These are phyloP conservation scores for Pipistrellus kuhlii DNA, from an alignment of 2,797 vertebrate genomes.

Conservation along the genomic window DNA sequence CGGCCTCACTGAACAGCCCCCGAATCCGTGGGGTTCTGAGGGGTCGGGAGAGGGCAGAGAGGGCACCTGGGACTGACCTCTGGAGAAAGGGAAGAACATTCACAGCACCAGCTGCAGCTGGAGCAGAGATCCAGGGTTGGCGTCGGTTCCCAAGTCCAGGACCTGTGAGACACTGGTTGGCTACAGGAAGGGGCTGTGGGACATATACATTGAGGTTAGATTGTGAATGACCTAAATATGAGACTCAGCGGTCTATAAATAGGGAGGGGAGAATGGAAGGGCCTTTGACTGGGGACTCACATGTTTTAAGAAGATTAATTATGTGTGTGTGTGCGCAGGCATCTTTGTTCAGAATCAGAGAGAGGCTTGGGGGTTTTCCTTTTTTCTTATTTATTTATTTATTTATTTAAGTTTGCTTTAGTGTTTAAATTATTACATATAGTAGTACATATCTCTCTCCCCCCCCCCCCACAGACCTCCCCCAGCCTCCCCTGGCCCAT, in stretches of 20 bases:
- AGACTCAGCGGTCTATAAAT: neutral
- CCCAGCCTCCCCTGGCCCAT: too few relatives aligned
- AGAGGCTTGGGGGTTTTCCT: neutral
- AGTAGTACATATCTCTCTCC: too few relatives aligned
- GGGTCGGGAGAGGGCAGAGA: neutral
- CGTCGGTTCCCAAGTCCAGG: neutral
- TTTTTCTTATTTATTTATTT: neutral
- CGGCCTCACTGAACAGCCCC: neutral
- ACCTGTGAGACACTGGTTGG: neutral
- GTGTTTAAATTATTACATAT: too few relatives aligned
- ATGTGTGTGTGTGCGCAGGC: neutral
- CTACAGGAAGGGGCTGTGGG: neutral
- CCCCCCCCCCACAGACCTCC: too few relatives aligned
- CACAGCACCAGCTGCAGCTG: neutral
- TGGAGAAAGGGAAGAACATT: neutral
- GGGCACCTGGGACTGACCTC: neutral
- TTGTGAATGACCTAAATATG: neutral
- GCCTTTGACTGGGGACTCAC: neutral
- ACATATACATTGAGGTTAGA: neutral
- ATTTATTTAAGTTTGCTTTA: too few relatives aligned
- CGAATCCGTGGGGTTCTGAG: neutral
- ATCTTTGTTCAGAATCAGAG: neutral
- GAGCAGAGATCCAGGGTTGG: neutral
- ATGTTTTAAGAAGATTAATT: constrained; percentile 9
- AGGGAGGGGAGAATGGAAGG: neutral